These are phyloP conservation scores for Cotesia vestalis DNA, from an alignment of 1,140 invertebrate genomes.

Conservation along the genomic window DNA sequence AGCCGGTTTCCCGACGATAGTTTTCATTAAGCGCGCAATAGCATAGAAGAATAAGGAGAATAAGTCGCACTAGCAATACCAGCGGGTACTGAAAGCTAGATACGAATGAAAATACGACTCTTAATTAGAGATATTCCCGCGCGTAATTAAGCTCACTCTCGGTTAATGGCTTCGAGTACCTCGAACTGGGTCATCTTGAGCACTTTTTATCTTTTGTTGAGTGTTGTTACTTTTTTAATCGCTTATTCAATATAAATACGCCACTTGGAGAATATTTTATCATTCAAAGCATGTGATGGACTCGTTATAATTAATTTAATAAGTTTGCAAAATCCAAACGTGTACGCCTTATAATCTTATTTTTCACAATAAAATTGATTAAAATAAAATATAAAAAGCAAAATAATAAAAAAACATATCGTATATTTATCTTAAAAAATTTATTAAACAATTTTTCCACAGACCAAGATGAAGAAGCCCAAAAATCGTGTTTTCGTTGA, in stretches of 20 bases:
- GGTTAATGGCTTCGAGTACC: constrained; percentile 49
- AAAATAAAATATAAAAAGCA: too few species aligned
- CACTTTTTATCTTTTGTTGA: not conserved
- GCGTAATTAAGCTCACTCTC: constrained; percentile 54
- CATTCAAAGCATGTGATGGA: not conserved
- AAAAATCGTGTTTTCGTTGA: constrained; percentile 74
- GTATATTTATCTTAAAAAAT: not conserved
- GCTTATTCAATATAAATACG: not conserved
- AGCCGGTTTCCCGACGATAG: constrained; percentile 40
- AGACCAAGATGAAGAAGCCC: constrained; percentile 71
- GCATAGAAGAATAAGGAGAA: constrained; percentile 37
- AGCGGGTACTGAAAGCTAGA: constrained; percentile 36
- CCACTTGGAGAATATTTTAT: not conserved
- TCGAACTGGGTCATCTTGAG: constrained; percentile 50
- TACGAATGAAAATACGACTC: constrained; percentile 50
- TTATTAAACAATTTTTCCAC: constrained; percentile 20
- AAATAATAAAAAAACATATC: too few species aligned
- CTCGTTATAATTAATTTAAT: not conserved
- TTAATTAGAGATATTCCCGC: constrained; percentile 57
- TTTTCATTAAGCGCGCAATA: constrained; percentile 46
- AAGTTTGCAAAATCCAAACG: too few species aligned
- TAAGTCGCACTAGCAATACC: not conserved
- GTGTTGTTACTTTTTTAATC: not conserved
- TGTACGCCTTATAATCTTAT: too few species aligned
- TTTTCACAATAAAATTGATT: too few species aligned